Evolutionary conservation across 2,888 invertebrate genomes (phyloP).

Genomic region (Caradrina clavipalpis): DNA sequence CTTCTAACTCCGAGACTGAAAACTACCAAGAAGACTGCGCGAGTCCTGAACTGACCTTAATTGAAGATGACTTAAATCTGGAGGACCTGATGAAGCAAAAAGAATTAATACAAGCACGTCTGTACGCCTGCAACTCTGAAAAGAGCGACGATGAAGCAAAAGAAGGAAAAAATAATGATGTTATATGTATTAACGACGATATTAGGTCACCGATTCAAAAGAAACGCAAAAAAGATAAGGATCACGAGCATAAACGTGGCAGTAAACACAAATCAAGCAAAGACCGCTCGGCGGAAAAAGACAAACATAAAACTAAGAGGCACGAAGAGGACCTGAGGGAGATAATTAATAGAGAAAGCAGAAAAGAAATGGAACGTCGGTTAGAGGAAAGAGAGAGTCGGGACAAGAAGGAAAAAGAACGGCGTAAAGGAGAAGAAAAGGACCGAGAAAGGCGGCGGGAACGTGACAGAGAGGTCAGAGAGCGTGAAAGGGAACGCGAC

Average conservation of each 20-base stretch:
- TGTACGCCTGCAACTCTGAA: slow-evolving; percentile 94
- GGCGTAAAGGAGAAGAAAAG: slow-evolving; percentile 73
- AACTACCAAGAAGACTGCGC: slow-evolving; percentile 92
- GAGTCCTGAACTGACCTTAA: slow-evolving; percentile 94
- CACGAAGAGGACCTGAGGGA: slow-evolving; percentile 85
- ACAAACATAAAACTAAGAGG: slow-evolving; percentile 75
- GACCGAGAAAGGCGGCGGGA: slow-evolving; percentile 69
- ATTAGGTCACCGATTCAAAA: slow-evolving; percentile 86
- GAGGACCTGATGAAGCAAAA: slow-evolving; percentile 98
- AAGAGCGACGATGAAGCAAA: slow-evolving; percentile 89
- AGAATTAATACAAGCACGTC: slow-evolving; percentile 94
- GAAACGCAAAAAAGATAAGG: slow-evolving; percentile 81
- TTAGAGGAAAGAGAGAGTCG: slow-evolving; percentile 72
- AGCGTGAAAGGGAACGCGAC: slow-evolving; percentile 73
- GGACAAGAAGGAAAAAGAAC: slow-evolving; percentile 75
- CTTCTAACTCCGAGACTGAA: slow-evolving; percentile 93
- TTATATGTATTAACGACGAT: slow-evolving; percentile 73
- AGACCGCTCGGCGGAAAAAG: slow-evolving; percentile 76
- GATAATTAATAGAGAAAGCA: slow-evolving; percentile 80
- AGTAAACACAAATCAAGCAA: slow-evolving; percentile 82
- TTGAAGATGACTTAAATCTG: slow-evolving; percentile 96
- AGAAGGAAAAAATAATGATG: slow-evolving; percentile 86
- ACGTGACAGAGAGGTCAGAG: slow-evolving; percentile 70
- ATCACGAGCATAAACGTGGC: slow-evolving; percentile 77
- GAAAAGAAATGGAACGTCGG: slow-evolving; percentile 76